Base-by-base conservation (phyloP, 2,888 invertebrate species). In the Andrena bucephala region DNA sequence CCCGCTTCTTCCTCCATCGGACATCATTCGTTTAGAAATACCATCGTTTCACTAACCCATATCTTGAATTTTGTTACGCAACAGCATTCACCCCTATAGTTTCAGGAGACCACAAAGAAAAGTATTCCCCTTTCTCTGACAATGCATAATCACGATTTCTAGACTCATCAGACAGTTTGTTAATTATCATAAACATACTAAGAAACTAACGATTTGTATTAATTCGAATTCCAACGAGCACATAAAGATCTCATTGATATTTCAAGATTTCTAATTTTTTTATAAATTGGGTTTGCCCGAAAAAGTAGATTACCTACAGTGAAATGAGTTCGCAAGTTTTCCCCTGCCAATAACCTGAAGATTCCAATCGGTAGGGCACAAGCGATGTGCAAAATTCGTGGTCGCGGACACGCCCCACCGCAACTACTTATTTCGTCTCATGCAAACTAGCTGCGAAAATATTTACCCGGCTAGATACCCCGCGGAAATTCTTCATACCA, bases 391-490 rank as follows among this genome's bases (percentile, higher is more conserved):
- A 31, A 67, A 66, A 77, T 67, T 67, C 52, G 24, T n/a, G 27
- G 29, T 5, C 10, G 8, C 10, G 1, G 3, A 20, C 4, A 20
- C 59, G 36, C 42, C 42, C 16, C 50, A 59, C 4, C 10, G 57
- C 24, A 31, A 48, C 62, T 33, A 68, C 68, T 31, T 54, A 75
- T 75, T 62, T 63, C 48, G 29, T 29, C n/a, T 52, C 63, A 24
- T 57, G 69, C 69, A 65, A 69, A 69, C 57, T 59, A 50, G 54
- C 36, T 77, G 59, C 50, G 69, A 79, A 79, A 79, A 79, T 69
- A 65, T 79, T 69, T 68, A 60, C 42, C 59, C 2, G 10, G 50
- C 8, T 54, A 24, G 67, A 65, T 20, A 52, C 20, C 10, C 3
- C 68, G 31, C 62, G 50, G 68, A 68, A 76, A 78, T 75, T 75